Conservation (phyloP, 2,113 vertebrate species). For the Neolamprologus toae region DNA sequence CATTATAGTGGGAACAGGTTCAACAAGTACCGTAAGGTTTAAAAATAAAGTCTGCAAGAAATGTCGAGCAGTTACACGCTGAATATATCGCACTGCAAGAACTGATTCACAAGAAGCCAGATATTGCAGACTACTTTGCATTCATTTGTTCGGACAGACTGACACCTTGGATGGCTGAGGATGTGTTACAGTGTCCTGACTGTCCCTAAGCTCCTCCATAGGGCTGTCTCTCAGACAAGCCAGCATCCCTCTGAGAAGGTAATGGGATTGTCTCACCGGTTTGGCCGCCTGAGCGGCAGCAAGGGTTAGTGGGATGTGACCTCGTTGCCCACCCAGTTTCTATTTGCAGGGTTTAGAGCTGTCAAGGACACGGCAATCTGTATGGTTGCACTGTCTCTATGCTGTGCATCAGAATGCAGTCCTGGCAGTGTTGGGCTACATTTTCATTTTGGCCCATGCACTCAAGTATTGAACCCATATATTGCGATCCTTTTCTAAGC, state of each 20-base stretch:
- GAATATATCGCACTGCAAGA: background rate
- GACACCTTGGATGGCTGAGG: background rate
- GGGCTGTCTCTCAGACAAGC: slow-evolving; percentile 27
- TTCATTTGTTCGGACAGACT: background rate
- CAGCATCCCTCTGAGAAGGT: slow-evolving; percentile 49
- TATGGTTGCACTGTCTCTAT: background rate
- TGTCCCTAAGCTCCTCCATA: slow-evolving; percentile 44
- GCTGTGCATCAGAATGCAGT: background rate
- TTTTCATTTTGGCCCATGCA: background rate
- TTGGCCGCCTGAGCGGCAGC: slow-evolving; percentile 33
- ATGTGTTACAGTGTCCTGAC: background rate
- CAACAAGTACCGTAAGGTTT: background rate
- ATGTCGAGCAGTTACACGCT: background rate
- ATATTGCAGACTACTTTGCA: background rate
- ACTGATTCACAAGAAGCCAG: background rate
- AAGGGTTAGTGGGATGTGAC: slow-evolving; percentile 62
- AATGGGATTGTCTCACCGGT: slow-evolving; percentile 69
- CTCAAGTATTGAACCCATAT: background rate
- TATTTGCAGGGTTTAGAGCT: background rate
- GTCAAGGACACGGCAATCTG: slow-evolving; percentile 20
- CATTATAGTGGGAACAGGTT: background rate
- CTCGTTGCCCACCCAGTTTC: slow-evolving; percentile 63
- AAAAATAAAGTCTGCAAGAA: background rate
- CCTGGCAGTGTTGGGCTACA: background rate
- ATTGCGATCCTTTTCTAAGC: background rate